Evolutionary conservation across 2,797 vertebrate genomes (phyloP).

Genomic region (Oreonectes daqikongensis): DNA sequence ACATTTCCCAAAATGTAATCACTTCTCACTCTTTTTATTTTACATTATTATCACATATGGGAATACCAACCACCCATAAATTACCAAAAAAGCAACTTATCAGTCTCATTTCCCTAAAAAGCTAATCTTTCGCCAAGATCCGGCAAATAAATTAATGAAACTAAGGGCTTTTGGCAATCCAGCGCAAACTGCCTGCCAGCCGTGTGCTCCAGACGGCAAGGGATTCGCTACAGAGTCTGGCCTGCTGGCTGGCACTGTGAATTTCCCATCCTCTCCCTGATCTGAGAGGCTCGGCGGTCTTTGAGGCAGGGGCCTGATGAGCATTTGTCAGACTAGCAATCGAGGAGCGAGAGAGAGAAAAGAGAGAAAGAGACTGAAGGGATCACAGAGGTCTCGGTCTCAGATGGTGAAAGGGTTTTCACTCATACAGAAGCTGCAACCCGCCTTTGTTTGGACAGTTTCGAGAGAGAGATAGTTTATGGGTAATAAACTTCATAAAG

Average conservation of each 20-base stretch:
- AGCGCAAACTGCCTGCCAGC: conserved; percentile 48
- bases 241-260: conserved; percentile 47
- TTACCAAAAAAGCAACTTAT: conserved; percentile 23
- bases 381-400: conserved; percentile 25
- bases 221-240: conserved; percentile 41
- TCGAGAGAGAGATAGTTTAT: conserved; percentile 8
- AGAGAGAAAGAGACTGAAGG: conserved; percentile 52
- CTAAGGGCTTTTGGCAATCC: conserved; percentile 59
- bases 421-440: conserved; percentile 17
- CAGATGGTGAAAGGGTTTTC: conserved; percentile 23
- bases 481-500: conserved; percentile 17
- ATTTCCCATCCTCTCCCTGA: conserved; percentile 42
- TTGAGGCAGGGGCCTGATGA: conserved; percentile 38
- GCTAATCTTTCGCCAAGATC: conserved; percentile 54
- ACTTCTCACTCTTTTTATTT: not conserved
- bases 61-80: conserved; percentile 7
- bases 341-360: conserved; percentile 59
- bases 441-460: conserved; percentile 19
- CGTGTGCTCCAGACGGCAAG: conserved; percentile 36
- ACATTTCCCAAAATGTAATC: not conserved
- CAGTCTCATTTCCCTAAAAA: conserved; percentile 27
- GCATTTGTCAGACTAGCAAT: conserved; percentile 51
- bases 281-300: conserved; percentile 30
- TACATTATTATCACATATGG: conserved; percentile 6
- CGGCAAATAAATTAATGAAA: conserved; percentile 65